Base-by-base conservation (phyloP, 2,113 vertebrate species). In the Paedocypris sp. region DNA sequence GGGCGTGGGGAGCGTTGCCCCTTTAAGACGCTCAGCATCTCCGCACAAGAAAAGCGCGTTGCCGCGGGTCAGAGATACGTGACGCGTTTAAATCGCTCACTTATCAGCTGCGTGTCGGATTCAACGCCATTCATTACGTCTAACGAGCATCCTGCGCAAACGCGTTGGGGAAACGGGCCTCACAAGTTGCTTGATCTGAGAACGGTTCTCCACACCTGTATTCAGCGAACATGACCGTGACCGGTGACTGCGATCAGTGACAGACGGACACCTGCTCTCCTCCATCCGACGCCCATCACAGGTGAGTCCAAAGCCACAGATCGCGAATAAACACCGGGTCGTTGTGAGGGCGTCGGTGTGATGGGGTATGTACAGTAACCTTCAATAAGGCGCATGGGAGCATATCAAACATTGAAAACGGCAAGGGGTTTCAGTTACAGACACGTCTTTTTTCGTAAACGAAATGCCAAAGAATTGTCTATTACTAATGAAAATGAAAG, bases 21-120 rank as follows among this genome's bases (percentile, higher is more conserved):
- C 56, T 78, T 77, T 73, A 67, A 74, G 54, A 60, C 15, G 20
- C 41, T 10, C 25, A 60, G 61, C 54, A 45, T 56, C 61, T 50
- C 39, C 29, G 19, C 43, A 45, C 39, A 58, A 58, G 38, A 58
- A 13, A 31, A 43, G 39, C 39, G 54, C 54, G 11, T 58, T 28
- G 39, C 54, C 18, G 54, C 25, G 16, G 39, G 39, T 43, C 28
- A 43, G 15, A n/a, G n/a, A 22, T 19, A 58, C 39, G 26, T 32
- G 38, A 58, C 32, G 26, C 13, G 33, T 53, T 57, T 9, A 56
- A 56, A 56, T 41, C 2, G 6, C 32, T 22, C 13, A 43, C 13
- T 54, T 16, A 18, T 54, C 50, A 36, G 19, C n/a, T n/a, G n/a
- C n/a, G n/a, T n/a, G n/a, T n/a, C n/a, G n/a, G n/a, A n/a, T n/a